Base-by-base conservation (phyloP, 2,797 vertebrate genomes). In the Lates japonicus region DNA sequence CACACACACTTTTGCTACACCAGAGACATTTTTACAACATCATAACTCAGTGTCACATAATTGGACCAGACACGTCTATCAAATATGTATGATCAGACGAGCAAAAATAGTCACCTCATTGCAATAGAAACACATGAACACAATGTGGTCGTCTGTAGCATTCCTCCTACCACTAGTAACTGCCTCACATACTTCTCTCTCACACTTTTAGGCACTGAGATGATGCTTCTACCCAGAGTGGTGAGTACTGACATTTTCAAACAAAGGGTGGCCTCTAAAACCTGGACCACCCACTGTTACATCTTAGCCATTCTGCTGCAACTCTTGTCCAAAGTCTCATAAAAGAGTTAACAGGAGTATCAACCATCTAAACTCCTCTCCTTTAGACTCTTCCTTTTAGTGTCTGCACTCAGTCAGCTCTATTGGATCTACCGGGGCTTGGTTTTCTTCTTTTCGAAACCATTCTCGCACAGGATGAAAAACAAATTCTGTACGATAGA, bases 21-120 rank as follows among this genome's bases (percentile, higher is more conserved):
- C 9, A 16, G 44, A 83, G 68, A 85, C 58, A 52, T 60, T 49
- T n/a, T 60, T 67, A 22, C 62, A 42, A 17, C 63, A 62, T 77
- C 44, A 52, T 25, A 74, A 65, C 70, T 12, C 25, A 82, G 54
- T n/a, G 63, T 70, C 61, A 41, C 70, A 80, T 92, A 70, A 93
- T 85, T 80, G 55, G 85, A 87, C 77, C 61, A 63, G 88, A 89
- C 91, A 88, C 10, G 69, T 60, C 41, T 76, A 70, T 92, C 63
- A 88, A 89, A 87, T 80, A 90, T 91, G 31, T 0, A 91, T 60
- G 63, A 57, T 7, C 31, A 13, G 44, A 66, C 46, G 42, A 37
- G 76, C 78, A 85, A 87, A 90, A 91, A 91, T 76, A 90, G 84
- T 41, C 25, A 22, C 60, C 58, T 61, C 33, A 70, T 60, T 44